Evolutionary conservation across 2,113 vertebrate species (phyloP).

Genomic region (Microcebus jonahi): DNA sequence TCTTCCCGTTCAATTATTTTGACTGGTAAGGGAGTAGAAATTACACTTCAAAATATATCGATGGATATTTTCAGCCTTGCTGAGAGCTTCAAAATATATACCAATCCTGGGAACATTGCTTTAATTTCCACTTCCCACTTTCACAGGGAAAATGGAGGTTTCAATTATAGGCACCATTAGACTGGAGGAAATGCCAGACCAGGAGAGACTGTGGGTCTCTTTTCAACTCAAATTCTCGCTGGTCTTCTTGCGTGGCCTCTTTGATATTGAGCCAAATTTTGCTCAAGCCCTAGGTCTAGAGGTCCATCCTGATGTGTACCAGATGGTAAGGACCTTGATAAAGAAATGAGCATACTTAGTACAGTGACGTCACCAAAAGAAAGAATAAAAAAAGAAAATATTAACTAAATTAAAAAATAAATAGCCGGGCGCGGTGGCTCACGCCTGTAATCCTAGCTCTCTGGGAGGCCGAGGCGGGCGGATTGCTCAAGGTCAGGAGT

Average conservation of each 20-base stretch:
- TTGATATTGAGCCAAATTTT: neutral
- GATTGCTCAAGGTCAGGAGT: no score
- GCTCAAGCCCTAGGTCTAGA: neutral
- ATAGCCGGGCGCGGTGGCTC: no score
- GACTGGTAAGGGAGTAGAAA: conserved; percentile 67
- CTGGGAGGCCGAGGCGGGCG: no score
- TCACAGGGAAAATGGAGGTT: conserved; percentile 35
- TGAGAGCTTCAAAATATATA: conserved; percentile 59
- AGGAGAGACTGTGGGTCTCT: neutral
- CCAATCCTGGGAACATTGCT: conserved; percentile 10
- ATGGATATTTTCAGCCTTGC: conserved; percentile 52
- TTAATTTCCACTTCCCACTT: conserved; percentile 54
- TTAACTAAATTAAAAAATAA: no score
- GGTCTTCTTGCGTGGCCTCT: neutral
- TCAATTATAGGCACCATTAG: neutral
- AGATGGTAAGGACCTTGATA: neutral
- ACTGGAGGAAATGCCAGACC: neutral
- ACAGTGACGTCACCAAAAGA: no score
- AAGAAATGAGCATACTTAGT: neutral
- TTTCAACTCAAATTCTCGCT: neutral
- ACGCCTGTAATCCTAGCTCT: no score
- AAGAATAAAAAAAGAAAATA: no score
- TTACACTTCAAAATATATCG: conserved; percentile 60
- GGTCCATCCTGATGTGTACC: neutral
- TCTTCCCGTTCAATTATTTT: conserved; percentile 73